Percentiles rank a stretch among this genome's conserved stretches.
Evolutionary conservation across 2,113 vertebrate species (phyloP).

Genomic region (Dicerorhinus sumatrensis): DNA sequence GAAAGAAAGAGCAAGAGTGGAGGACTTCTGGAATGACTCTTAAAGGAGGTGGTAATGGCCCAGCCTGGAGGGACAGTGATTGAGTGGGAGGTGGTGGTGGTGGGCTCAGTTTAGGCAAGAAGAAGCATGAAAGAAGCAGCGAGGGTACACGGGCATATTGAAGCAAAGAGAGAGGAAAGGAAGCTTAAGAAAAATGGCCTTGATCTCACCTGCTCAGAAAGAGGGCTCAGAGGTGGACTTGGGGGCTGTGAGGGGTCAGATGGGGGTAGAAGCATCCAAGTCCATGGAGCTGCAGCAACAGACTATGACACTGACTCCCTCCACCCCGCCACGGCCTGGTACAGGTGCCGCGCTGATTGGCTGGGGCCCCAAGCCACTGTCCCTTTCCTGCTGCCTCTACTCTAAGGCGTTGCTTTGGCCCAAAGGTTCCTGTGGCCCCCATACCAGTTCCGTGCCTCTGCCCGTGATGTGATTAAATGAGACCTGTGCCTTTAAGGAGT

Average conservation of each 20-base stretch:
- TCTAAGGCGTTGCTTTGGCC: conserved; percentile 48
- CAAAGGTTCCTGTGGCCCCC: not conserved
- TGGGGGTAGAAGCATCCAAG: rapidly evolving
- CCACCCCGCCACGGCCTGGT: rapidly evolving
- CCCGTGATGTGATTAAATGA: conserved; percentile 86
- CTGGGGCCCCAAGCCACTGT: not conserved
- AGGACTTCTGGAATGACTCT: not conserved
- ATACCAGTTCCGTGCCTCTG: conserved; percentile 80
- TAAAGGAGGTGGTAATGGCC: no score
- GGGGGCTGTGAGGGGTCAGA: not conserved
- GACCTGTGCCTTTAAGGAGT: conserved; percentile 89
- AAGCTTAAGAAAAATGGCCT: not conserved
- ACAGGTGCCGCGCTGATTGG: not conserved
- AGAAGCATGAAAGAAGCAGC: not conserved
- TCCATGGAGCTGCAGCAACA: rapidly evolving
- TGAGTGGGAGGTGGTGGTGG: no score
- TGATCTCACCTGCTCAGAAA: not conserved
- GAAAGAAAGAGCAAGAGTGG: rapidly evolving
- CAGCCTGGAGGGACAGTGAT: not conserved
- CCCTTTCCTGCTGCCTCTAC: not conserved
- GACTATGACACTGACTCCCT: rapidly evolving
- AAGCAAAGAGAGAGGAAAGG: not conserved
- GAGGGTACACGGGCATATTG: rapidly evolving
- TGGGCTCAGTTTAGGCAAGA: not conserved
- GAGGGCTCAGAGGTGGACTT: not conserved